Evolutionary conservation across 1,140 invertebrate species (phyloP), one percentile per base, ranked within the genome.

Genomic region (Sarcophaga bullata): DNA sequence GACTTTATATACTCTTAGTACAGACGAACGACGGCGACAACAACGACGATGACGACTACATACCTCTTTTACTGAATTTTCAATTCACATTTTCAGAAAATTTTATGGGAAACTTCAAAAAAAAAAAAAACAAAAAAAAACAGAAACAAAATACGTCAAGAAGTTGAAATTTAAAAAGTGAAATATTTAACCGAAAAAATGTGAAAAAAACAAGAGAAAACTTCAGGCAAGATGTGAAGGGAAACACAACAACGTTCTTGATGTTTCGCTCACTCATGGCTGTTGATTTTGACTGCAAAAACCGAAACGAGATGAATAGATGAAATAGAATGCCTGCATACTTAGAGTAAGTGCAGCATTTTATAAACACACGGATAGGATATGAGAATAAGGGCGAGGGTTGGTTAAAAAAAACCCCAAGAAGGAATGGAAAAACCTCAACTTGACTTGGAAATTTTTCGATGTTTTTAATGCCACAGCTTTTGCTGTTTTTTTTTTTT

Each of bases 381-480:
- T 37, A 37, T 37, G 4, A 37, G 25, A 58, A 0, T 4, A 58
- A n/a, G 15, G 54, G 54, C 52, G 54, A 58, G 13, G n/a, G 54
- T 58, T 58, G n/a, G 54, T n/a, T 15, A 58, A 58, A 58, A 58
- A 13, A 13, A 58, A 58, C 9, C 54, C n/a, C 25, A 37, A 37
- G 25, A 37, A 37, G n/a, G n/a, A 37, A 37, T 37, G 25, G n/a
- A n/a, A 54, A 54, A 58, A 58, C 54, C 54, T n/a, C 54, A 58
- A 58, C 54, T 58, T 58, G 54, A 58, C 54, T 58, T 58, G 54
- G n/a, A 58, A 58, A n/a, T 13, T 58, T 58, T 58, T n/a, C 13
- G 50, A 13, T 58, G 13, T 58, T 58, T 58, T 58, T n/a, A n/a
- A 15, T 58, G 54, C n/a, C 25, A 37, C 25, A 37, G 54, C 13